Evolutionary conservation across 2,113 vertebrate genomes (phyloP), one percentile per base, ranked within the genome.

Genomic region (Antennarius striatus): DNA sequence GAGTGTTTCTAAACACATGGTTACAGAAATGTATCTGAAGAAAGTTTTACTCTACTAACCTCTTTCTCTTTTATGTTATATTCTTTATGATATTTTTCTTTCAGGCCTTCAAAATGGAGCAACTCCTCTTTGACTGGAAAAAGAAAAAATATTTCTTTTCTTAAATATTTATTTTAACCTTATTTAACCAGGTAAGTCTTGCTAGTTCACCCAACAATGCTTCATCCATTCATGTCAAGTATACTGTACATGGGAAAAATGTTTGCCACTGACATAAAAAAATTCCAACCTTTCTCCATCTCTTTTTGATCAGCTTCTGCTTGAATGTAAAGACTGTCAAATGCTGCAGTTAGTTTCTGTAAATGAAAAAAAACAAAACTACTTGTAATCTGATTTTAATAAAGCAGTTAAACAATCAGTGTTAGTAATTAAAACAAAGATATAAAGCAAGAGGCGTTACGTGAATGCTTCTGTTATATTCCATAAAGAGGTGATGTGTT

Each of bases 321-420:
- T 91, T 91, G 92, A 54, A 91, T 46, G 61, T 83, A 90, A 84
- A 98, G 94, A 67, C 87, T 92, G 67, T 97, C 94, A 89, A 98
- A 98, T 48, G 93, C 95, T 77, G 75, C 71, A 73, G 93, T 84
- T 86, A 95, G 89, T 87, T 93, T 94, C 96, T 99, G 71, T 6
- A 72, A 86, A 81, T 32, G 84, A 76, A 61, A 90, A 39, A 9
- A 17, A 59, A 42, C 5, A 30, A 67, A 59, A 47, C 4, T 6
- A 15, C n/a, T 10, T 29, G 1, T 61, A 10, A 9, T 5, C 6
- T 0, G 5, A 10, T 50, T 40, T 71, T 32, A 47, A 32, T 7
- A 16, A 59, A 42, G 32, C 10, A 45, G 1, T 47, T 14, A 54
- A 54, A 51, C n/a, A 10, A 48, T 40, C 0, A 40, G 30, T 22